Percentiles rank a stretch among this genome's conserved stretches.
Conservation (phyloP, 2,888 invertebrate species). For the Caenorhabditis zanzibari region DNA sequence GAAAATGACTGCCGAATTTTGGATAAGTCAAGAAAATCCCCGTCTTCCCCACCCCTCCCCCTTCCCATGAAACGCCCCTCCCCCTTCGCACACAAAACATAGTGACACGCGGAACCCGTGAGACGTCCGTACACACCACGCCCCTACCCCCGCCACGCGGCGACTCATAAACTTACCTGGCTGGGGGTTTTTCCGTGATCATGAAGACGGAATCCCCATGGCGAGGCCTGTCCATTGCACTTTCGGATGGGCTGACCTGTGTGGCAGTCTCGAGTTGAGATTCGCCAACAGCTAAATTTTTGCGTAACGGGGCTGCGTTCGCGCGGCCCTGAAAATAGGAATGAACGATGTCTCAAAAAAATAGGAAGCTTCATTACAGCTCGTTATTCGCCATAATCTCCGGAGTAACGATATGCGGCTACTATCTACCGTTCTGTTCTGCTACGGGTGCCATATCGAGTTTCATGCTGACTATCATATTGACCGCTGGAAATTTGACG, state of each 20-base stretch:
- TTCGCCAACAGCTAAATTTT: conserved; percentile 83
- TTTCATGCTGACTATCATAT: conserved; percentile 51
- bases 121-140: too few species aligned
- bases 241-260: conserved; percentile 88
- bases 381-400: conserved; percentile 65
- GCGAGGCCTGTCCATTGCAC: conserved; percentile 89
- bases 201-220: conserved; percentile 88
- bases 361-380: conserved; percentile 53
- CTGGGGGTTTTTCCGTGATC: conserved; percentile 84
- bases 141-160: not conserved
- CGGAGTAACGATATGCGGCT: conserved; percentile 71
- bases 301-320: conserved; percentile 83
- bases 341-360: not conserved
- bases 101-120: too few species aligned
- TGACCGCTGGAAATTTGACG: conserved; percentile 38
- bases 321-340: conserved; percentile 80
- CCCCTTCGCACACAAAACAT: too few species aligned
- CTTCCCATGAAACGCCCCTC: too few species aligned
- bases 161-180: conserved; percentile 28
- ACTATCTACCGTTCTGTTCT: conserved; percentile 74
- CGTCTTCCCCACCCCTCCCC: too few species aligned
- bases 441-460: conserved; percentile 64
- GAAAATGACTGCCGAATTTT: too few species aligned
- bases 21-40: too few species aligned
- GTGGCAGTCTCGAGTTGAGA: conserved; percentile 88